A percentile compares a stretch with the other conserved stretches of the same genome.
Conservation (phyloP, 2,113 vertebrate genomes). For the Pedetes capensis region DNA sequence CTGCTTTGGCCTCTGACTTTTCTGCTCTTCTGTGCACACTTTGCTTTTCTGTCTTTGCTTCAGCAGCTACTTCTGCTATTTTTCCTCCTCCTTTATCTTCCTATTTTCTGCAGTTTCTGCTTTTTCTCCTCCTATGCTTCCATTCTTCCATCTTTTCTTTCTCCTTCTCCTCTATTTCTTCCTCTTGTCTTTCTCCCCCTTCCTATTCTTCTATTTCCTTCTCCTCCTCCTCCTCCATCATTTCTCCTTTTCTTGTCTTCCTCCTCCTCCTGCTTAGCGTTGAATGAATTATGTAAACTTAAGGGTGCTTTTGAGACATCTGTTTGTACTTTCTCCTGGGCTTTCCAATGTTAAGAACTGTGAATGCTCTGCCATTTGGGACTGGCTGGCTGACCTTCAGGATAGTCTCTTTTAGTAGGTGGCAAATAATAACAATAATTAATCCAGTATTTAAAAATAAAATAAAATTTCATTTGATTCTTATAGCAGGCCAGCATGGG, state of each 20-base stretch:
- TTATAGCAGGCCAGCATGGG: neutral
- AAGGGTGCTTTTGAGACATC: neutral
- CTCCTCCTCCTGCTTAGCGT: neutral
- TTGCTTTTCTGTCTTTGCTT: neutral
- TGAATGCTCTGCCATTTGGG: neutral
- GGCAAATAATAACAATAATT: slow-evolving; percentile 1
- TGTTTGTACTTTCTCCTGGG: neutral
- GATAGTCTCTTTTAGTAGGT: neutral
- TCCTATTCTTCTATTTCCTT: neutral
- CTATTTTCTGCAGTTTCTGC: too few species aligned
- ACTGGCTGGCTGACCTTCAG: neutral
- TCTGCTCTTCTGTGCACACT: neutral
- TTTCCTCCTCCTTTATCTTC: neutral
- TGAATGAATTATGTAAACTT: neutral
- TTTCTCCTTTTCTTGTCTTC: too few species aligned
- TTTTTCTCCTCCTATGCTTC: too few species aligned
- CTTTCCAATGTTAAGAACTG: neutral
- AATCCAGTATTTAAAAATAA: neutral
- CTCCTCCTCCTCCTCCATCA: too few species aligned
- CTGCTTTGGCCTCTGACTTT: neutral
- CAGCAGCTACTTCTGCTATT: neutral
- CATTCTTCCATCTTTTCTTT: too few species aligned
- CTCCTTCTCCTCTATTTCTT: rapidly evolving
- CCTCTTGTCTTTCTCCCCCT: rapidly evolving
- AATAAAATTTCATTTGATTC: neutral